These are phyloP conservation scores for Cliona cf. orientalis DNA, from an alignment of 37 sponge, comb jelly and placozoan species.

Conservation along the genomic window DNA sequence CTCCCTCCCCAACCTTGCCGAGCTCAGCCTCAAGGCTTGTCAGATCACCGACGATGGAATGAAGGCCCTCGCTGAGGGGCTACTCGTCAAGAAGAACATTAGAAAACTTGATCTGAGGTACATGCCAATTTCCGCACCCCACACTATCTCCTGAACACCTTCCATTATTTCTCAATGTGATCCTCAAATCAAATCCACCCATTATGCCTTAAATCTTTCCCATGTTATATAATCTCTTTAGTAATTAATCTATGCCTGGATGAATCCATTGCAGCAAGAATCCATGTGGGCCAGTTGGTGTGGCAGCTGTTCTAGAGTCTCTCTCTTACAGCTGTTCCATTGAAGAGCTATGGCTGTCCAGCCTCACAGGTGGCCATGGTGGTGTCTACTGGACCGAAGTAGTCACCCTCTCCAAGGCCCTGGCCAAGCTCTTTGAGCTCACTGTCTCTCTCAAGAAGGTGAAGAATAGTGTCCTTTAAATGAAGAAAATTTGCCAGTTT, in stretches of 20 bases:
- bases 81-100: conserved; percentile 68
- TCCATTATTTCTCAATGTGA: no score
- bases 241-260: no score
- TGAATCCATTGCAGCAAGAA: conserved; percentile 53
- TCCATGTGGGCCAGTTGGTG: conserved; percentile 11
- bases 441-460: conserved; percentile 64
- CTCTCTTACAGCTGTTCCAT: conserved; percentile 55
- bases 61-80: conserved; percentile 39
- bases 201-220: no score
- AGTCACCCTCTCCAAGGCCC: not conserved
- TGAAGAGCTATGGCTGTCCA: conserved; percentile 51
- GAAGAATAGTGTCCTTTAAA: not conserved
- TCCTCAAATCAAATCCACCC: no score
- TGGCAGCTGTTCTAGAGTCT: conserved; percentile 22
- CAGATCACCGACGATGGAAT: conserved; percentile 60
- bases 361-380: not conserved
- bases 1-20: conserved; percentile 66
- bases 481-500: not conserved
- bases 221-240: no score
- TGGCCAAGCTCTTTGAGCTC: conserved; percentile 44
- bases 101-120: conserved; percentile 54
- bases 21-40: conserved; percentile 61
- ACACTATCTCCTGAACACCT: no score
- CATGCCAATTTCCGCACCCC: no score
- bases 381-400: no score